phyloP scores from a whole-genome alignment of 2,888 invertebrate species.

The Latheticus oryzae region DNA sequence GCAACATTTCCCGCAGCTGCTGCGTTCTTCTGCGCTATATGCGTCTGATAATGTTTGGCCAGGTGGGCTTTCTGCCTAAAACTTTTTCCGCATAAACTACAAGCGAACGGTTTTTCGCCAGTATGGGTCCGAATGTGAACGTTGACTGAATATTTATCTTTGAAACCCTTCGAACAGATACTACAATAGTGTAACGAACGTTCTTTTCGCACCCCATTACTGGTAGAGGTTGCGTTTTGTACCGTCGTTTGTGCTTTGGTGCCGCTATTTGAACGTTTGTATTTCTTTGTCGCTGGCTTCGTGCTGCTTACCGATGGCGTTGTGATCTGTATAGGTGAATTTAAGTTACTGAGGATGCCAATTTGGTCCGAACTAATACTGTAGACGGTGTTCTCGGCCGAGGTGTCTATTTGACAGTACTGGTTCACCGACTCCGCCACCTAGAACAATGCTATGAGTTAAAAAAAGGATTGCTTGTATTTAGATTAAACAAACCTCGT shows the following conservation, averaged over 20 bases:
- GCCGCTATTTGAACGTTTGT: slow-evolving; percentile 71
- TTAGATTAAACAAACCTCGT: slow-evolving; percentile 66
- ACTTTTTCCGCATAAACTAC: slow-evolving; percentile 92
- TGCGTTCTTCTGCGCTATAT: slow-evolving; percentile 86
- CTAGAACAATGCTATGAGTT: too few relatives aligned
- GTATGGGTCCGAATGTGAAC: slow-evolving; percentile 98
- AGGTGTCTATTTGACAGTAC: slow-evolving; percentile 70
- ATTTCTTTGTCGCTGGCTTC: slow-evolving; percentile 76
- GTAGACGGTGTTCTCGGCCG: slow-evolving; percentile 69
- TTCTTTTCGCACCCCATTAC: slow-evolving; percentile 84
- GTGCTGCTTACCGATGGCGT: slow-evolving; percentile 73
- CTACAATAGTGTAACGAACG: slow-evolving; percentile 91
- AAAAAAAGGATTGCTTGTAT: background rate
- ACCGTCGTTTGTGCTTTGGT: slow-evolving; percentile 57
- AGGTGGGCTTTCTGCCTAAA: slow-evolving; percentile 93
- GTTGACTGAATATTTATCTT: slow-evolving; percentile 97
- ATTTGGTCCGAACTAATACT: slow-evolving; percentile 63
- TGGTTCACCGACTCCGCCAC: slow-evolving; percentile 82
- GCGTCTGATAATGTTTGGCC: slow-evolving; percentile 93
- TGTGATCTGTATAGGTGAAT: slow-evolving; percentile 64
- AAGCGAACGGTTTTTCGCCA: slow-evolving; percentile 97
- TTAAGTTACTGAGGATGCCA: slow-evolving; percentile 61
- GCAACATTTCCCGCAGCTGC: slow-evolving; percentile 71
- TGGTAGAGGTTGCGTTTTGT: slow-evolving; percentile 70
- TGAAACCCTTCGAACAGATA: slow-evolving; percentile 93